phyloP scores from a whole-genome alignment of 2,113 vertebrate species.

The Geococcyx californianus region DNA sequence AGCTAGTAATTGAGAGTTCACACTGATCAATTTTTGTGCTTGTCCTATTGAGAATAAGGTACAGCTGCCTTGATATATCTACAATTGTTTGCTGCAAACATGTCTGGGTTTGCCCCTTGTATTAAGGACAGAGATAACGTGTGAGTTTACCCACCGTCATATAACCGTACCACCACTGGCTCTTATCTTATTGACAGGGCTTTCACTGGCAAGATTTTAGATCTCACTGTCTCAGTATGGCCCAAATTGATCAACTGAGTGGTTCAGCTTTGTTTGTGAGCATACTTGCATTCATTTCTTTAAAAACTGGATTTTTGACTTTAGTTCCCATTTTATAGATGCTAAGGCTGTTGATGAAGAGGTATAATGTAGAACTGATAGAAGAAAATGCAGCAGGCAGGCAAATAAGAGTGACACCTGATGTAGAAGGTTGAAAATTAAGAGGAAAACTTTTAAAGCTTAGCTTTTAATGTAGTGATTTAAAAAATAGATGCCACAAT shows the following conservation, averaged over 20 bases:
- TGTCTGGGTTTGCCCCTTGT: constrained; percentile 3
- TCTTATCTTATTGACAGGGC: neutral
- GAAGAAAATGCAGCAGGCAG: neutral
- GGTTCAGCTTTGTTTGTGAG: neutral
- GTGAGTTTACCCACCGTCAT: neutral
- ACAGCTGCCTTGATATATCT: neutral
- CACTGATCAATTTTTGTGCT: neutral
- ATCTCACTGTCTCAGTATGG: neutral
- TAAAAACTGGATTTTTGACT: neutral
- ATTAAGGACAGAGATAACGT: neutral
- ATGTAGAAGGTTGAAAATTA: neutral
- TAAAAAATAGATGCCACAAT: neutral
- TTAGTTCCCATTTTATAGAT: neutral
- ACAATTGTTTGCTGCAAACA: neutral
- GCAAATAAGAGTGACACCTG: neutral
- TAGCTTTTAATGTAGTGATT: neutral
- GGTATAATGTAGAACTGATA: neutral
- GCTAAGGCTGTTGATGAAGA: neutral
- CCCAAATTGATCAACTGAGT: neutral
- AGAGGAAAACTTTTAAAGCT: neutral
- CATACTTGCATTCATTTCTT: neutral
- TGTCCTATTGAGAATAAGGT: neutral
- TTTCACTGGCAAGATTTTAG: neutral
- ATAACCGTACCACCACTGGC: neutral
- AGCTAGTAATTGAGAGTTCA: neutral